Evolutionary conservation across 2,888 invertebrate genomes (phyloP), one percentile per base, ranked within the genome.

Genomic region (Scaptodrosophila latifasciaeformis): DNA sequence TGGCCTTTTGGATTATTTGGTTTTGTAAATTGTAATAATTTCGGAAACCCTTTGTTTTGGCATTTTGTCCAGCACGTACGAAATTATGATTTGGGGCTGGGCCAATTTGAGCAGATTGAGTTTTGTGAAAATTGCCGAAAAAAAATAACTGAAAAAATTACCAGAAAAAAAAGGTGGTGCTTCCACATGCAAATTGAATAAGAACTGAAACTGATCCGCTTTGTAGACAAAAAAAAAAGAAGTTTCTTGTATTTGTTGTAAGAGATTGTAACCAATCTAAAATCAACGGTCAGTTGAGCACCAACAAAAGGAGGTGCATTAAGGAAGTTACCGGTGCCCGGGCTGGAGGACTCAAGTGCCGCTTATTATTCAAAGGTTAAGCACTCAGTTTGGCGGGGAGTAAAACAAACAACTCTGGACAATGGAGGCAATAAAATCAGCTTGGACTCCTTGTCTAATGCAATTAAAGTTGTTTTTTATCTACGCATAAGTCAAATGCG

Each of bases 351-450:
- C 30, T 67, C 61, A 59, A 67, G 67, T 62, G 59, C 61, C 49
- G 54, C 67, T 59, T 56, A 63, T 67, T 65, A 64, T 67, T 70
- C 67, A 77, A 76, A 78, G 75, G 75, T 76, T 78, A 78, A 71
- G 67, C 66, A 58, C 47, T 48, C 47, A 55, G 54, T 35, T 52
- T 24, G 37, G 42, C 52, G 47, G 55, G 51, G n/a, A 53, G 53
- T 59, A 68, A 70, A 65, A 59, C 74, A 75, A 75, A 74, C 75
- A 71, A 67, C 13, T 39, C 42, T 18, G 46, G 50, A 67, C 62
- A 62, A 67, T 61, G 18, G 31, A 39, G 18, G 46, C 67, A 64
- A n/a, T n/a, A n/a, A n/a, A 58, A 31, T 27, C 27, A 10, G 24
- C 15, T 7, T 4, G 9, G 19, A 34, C 15, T 19, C 27, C 7